These are phyloP conservation scores for Furnarius figulus DNA, from an alignment of 2,113 vertebrate species.

Conservation along the genomic window DNA sequence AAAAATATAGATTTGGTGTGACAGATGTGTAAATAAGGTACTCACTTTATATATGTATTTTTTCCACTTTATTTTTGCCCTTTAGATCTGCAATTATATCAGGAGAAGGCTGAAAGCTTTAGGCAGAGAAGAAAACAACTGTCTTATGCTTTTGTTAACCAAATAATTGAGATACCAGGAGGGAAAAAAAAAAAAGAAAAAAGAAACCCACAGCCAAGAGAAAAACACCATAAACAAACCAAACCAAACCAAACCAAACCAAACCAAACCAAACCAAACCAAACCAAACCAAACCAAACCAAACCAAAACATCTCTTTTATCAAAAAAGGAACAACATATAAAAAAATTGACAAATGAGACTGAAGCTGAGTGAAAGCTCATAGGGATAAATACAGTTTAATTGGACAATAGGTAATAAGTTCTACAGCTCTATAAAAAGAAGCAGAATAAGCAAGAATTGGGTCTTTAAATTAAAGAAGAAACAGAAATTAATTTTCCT, in stretches of 20 bases:
- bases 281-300: no score
- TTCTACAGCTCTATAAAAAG: not conserved
- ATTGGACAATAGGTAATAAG: not conserved
- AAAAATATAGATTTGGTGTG: not conserved
- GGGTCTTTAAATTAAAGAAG: not conserved
- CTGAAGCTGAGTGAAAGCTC: not conserved
- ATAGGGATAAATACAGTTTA: not conserved
- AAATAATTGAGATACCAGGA: not conserved
- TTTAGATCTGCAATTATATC: not conserved
- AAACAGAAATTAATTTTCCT: not conserved
- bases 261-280: no score
- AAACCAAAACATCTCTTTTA: not conserved
- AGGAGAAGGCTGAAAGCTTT: not conserved
- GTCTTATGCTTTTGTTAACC: not conserved
- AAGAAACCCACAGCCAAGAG: fast-evolving
- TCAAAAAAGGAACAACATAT: not conserved
- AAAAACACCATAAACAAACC: not conserved
- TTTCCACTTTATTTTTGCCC: not conserved
- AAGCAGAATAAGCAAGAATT: not conserved
- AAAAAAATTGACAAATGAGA: not conserved
- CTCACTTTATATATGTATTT: not conserved
- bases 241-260: no score
- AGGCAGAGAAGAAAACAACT: not conserved
- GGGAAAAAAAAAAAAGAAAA: not conserved
- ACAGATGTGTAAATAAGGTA: not conserved